These are phyloP conservation scores for Melanotaenia pygmaea DNA, from an alignment of 2,797 vertebrate genomes.

Conservation along the genomic window DNA sequence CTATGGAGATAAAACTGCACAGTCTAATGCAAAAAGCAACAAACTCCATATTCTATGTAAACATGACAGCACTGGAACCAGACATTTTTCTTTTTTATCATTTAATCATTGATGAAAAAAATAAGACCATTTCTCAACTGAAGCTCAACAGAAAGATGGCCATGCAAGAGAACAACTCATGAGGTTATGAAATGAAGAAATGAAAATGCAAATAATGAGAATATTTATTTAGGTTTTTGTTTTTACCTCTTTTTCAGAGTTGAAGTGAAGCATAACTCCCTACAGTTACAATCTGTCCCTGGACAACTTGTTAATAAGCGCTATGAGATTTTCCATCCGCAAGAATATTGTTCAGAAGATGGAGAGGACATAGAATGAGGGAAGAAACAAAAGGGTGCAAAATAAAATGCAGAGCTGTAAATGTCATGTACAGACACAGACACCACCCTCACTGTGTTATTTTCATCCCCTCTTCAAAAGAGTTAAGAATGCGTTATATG, in stretches of 20 bases:
- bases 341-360: slow-evolving; percentile 77
- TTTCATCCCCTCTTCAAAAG: slow-evolving; percentile 80
- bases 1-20: neutral
- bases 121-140: neutral
- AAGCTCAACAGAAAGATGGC: neutral
- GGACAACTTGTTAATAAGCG: slow-evolving; percentile 88
- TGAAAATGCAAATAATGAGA: neutral
- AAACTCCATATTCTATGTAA: neutral
- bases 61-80: neutral
- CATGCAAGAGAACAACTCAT: neutral
- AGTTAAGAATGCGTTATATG: slow-evolving; percentile 80
- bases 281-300: slow-evolving; percentile 87
- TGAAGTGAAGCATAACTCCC: slow-evolving; percentile 65
- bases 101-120: neutral
- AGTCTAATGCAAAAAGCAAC: neutral
- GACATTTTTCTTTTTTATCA: neutral
- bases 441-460: slow-evolving; percentile 90
- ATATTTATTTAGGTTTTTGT: neutral
- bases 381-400: slow-evolving; percentile 44
- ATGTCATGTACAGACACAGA: slow-evolving; percentile 98
- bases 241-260: slow-evolving; percentile 72
- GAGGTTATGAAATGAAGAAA: too few relatives aligned
- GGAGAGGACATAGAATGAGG: slow-evolving; percentile 57
- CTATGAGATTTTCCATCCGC: slow-evolving; percentile 92
- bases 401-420: slow-evolving; percentile 87